Evolutionary conservation across 2,797 vertebrate genomes (phyloP), one percentile per base, ranked within the genome.

Genomic region (Loriculus beryllinus): DNA sequence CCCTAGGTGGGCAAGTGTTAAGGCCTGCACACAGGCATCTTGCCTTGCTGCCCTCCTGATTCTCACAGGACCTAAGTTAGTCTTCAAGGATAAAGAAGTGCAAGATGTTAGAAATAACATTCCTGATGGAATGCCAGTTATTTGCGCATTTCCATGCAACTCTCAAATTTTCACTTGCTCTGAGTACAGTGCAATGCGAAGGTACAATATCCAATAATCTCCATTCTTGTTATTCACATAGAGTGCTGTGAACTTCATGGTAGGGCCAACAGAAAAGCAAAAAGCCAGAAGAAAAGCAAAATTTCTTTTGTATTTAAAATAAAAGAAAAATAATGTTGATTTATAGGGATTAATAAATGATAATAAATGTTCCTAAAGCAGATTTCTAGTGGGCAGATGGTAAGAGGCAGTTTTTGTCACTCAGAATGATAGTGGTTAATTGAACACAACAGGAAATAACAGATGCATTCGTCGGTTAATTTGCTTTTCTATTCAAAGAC

Each of bases 321-420:
- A 6, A n/a, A 71, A 43, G 33, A 14, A 19, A 33, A 33, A 33
- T 40, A 33, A 29, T 21, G 33, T 57, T 40, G 49, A 43, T 75
- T 76, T 82, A 37, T n/a, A 28, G 14, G 42, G 45, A 78, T 82
- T 85, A 81, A 76, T 96, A 88, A 94, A 56, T 79, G 26, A 88
- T 68, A 51, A 89, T 67, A 67, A 86, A 91, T 2, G 14, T 79
- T 87, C 77, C 95, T 79, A 75, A 82, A 92, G 56, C 90, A 92
- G 87, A 94, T 97, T 92, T 94, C 51, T 67, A 82, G 51, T 93
- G 92, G 91, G 92, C 89, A 97, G 93, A 96, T 97, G 84, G 82
- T 85, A 92, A 90, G 81, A 89, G 71, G 90, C 47, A 52, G 62
- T 80, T 91, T 93, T 85, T 91, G 91, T 94, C 83, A 95, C 80